phyloP scores from a whole-genome alignment of 2,888 invertebrate genomes.

The Drosophila mercatorum region DNA sequence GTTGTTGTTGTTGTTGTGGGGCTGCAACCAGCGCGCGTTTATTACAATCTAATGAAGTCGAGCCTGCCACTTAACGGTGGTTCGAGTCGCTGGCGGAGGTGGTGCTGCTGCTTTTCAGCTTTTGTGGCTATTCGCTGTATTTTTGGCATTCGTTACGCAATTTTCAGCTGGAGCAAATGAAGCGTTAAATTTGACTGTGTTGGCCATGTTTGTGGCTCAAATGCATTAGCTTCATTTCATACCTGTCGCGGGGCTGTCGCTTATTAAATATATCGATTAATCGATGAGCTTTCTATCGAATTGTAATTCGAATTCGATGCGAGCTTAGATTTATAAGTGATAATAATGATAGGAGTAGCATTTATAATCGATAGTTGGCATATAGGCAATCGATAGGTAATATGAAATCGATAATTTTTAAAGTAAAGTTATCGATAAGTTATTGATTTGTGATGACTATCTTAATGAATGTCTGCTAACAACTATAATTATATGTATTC shows the following conservation, averaged over 20 bases:
- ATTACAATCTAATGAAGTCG: slow-evolving; percentile 80
- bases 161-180: slow-evolving; percentile 56
- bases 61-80: slow-evolving; percentile 78
- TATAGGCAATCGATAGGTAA: neutral
- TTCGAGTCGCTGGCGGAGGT: slow-evolving; percentile 28
- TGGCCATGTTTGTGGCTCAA: slow-evolving; percentile 8
- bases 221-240: slow-evolving; percentile 1
- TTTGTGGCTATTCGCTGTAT: slow-evolving; percentile 13
- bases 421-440: neutral
- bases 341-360: neutral
- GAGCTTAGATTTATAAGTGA: neutral
- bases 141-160: slow-evolving; percentile 56
- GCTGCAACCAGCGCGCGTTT: slow-evolving; percentile 75
- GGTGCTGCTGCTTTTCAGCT: slow-evolving; percentile 37
- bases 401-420: neutral
- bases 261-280: slow-evolving; percentile 11
- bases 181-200: slow-evolving; percentile 52
- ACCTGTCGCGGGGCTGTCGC: too few relatives aligned
- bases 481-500: neutral
- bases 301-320: neutral
- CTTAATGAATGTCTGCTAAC: neutral
- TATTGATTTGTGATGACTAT: neutral
- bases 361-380: neutral
- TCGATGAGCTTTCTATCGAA: neutral
- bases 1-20: slow-evolving; percentile 40